Percentiles rank a stretch among this genome's conserved stretches.
Conservation (phyloP, 2,797 vertebrate species). For the Alauda arvensis region DNA sequence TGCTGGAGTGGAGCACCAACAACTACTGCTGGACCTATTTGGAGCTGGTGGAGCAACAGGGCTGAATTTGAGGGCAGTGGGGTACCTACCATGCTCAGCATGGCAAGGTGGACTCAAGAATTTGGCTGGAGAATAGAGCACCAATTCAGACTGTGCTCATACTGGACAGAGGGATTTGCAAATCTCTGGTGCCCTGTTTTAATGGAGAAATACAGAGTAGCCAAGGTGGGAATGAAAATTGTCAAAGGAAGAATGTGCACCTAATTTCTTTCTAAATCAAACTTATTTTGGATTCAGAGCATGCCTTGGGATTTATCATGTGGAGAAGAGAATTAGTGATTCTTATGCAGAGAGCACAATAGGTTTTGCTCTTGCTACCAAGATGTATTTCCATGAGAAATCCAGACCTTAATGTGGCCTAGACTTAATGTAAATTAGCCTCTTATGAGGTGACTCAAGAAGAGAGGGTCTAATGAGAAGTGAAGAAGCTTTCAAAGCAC, state of each 20-base stretch:
- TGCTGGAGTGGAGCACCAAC: background rate
- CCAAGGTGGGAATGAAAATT: background rate
- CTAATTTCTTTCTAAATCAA: background rate
- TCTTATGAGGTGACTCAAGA: background rate
- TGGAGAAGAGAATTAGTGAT: background rate
- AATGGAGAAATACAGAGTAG: background rate
- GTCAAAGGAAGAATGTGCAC: background rate
- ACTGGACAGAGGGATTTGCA: background rate
- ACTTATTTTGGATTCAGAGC: conserved; percentile 22
- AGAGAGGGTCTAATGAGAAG: conserved; percentile 27
- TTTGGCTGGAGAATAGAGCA: background rate
- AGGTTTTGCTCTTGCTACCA: conserved; percentile 4
- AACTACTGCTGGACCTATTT: background rate
- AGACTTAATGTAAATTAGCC: conserved; percentile 21
- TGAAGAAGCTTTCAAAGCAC: conserved; percentile 46
- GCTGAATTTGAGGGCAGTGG: background rate
- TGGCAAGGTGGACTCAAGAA: background rate
- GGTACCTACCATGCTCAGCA: accelerated
- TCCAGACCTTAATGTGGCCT: background rate
- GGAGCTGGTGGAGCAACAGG: accelerated
- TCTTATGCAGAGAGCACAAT: background rate
- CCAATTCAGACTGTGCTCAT: background rate
- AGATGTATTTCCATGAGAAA: conserved; percentile 16
- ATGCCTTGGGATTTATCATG: conserved; percentile 9
- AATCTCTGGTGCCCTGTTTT: background rate